Conservation (phyloP, 2,797 vertebrate species). For the Acestrorhynchus altus region DNA sequence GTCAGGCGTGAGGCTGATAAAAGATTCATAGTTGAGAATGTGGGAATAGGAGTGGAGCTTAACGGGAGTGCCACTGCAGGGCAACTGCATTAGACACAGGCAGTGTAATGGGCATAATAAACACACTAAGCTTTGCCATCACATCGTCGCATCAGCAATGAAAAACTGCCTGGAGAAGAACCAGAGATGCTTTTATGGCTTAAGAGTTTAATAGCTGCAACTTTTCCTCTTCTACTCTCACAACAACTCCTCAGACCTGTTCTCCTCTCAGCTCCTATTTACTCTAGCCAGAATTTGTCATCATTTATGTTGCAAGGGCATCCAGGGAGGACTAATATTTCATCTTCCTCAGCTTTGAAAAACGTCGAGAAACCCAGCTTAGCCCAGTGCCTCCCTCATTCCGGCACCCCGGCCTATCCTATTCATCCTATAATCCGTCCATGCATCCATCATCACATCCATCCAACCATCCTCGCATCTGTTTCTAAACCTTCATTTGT, state of each 20-base stretch:
- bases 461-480: not conserved
- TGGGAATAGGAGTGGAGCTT: not conserved
- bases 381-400: slow-evolving; percentile 53
- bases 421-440: slow-evolving; percentile 52
- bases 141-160: not conserved
- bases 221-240: not conserved
- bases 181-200: not conserved
- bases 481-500: slow-evolving; percentile 38
- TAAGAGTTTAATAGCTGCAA: not conserved
- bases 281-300: slow-evolving; percentile 65
- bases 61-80: not conserved
- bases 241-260: not conserved
- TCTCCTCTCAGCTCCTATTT: slow-evolving; percentile 24
- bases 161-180: not conserved
- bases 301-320: slow-evolving; percentile 71
- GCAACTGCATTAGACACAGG: not conserved
- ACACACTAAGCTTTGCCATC: not conserved
- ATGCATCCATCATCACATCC: slow-evolving; percentile 30
- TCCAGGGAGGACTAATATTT: slow-evolving; percentile 68
- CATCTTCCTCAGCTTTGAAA: slow-evolving; percentile 58
- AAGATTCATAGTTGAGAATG: not conserved
- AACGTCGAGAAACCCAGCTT: slow-evolving; percentile 63
- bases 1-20: not conserved
- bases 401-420: slow-evolving; percentile 47
- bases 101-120: not conserved